Evolutionary conservation across 1,140 invertebrate species (phyloP).

Genomic region (Drosophila novamexicana): DNA sequence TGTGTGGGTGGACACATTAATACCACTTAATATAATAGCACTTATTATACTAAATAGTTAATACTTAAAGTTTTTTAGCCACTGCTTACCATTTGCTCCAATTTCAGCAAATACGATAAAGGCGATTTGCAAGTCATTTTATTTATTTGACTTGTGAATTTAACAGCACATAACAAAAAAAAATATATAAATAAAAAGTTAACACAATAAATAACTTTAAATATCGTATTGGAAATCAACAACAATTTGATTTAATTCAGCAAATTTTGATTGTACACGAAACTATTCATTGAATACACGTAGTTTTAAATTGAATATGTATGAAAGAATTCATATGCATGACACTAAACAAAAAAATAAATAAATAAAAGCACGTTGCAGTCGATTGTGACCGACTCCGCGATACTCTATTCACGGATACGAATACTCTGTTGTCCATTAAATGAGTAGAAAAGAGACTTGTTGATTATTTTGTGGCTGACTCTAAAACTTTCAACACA

Average conservation of each 20-base stretch:
- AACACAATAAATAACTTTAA: constrained; percentile 3
- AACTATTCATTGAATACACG: constrained; percentile 13
- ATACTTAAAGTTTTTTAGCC: neutral
- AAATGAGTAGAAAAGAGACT: too few species aligned
- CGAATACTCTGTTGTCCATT: too few species aligned
- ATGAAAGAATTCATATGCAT: constrained; percentile 33
- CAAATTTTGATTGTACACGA: constrained; percentile 17
- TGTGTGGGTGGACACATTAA: constrained; percentile 12
- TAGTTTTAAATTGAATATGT: neutral
- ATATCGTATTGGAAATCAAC: constrained; percentile 1
- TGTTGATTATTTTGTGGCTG: too few species aligned
- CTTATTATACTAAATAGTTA: neutral
- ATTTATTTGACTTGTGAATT: constrained; percentile 3
- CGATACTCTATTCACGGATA: neutral
- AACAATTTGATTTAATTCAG: constrained; percentile 19
- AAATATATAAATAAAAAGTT: neutral
- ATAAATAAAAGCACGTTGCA: neutral
- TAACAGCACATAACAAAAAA: neutral
- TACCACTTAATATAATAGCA: neutral
- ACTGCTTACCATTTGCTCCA: constrained; percentile 67
- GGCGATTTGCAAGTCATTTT: constrained; percentile 55
- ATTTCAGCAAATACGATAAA: constrained; percentile 58
- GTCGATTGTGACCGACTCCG: neutral
- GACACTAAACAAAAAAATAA: constrained; percentile 3
- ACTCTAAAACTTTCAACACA: too few species aligned